Base-by-base conservation (phyloP, 1,140 invertebrate species). In the Cataglyphis hispanica region DNA sequence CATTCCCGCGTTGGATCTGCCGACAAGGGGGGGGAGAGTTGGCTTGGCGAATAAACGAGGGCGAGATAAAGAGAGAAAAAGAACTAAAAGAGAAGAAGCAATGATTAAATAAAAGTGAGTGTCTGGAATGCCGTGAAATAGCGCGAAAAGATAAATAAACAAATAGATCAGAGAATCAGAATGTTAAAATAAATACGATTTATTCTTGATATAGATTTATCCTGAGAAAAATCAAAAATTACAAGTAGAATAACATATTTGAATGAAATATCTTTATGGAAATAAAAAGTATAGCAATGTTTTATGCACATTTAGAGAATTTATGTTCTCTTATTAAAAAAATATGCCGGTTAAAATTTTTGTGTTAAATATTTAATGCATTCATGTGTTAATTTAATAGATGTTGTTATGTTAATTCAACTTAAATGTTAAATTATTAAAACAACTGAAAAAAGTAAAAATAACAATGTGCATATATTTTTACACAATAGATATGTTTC, bases 1-100 rank as follows among this genome's bases (percentile, higher is more conserved):
- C 78, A 40, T 83, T 53, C 58, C 70, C 31, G 34, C 86, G 40
- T 77, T 88, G 31, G 1, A 74, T 83, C 64, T 25, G 25, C 22
- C 11, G 31, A 8, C 76, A 13, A 60, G 25, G 16, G 19, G 25
- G 16, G 19, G 27, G 25, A 66, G 40, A 80, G 31, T 80, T 64
- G 16, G 10, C 37, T 63, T 25, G 1, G 16, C 13, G 40, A 46
- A n/a, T 6, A 27, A 77, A 77, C 60, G 34, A 37, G 25, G 6
- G 77, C 46, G 11, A 53, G 40, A 25, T 13, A 4, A 31, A 69
- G 1, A 31, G 25, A 43, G 19, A 11, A 19, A 56, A 31, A 66
- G 31, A 58, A 43, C 84, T n/a, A 19, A 46, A 2, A 34, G 34
- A 27, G 16, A n/a, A 25, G 16, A 22, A 46, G 43, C 34, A 13